These are phyloP conservation scores for Chrysaora quinquecirrha DNA, from an alignment of 30 jellyfish, hydroid and myxozoan genomes.

Conservation along the genomic window DNA sequence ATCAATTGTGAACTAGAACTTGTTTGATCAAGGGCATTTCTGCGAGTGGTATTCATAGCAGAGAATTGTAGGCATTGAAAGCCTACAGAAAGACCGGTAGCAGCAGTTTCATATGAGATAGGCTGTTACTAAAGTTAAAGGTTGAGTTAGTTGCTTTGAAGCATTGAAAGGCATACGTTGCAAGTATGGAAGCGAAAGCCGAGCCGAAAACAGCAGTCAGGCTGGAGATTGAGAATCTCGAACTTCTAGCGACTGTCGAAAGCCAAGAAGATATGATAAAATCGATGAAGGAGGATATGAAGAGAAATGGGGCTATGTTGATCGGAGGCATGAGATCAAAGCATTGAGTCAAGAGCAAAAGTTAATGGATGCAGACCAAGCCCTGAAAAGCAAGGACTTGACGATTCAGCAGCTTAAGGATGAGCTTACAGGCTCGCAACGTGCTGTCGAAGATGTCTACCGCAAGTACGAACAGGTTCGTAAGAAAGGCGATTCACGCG, in stretches of 20 bases:
- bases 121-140: not conserved
- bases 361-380: conserved; percentile 84
- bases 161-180: not conserved
- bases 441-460: conserved; percentile 81
- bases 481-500: conserved; percentile 77
- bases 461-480: conserved; percentile 92
- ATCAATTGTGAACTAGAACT: no score
- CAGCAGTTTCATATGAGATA: not conserved
- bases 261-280: conserved; percentile 89
- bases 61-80: no score
- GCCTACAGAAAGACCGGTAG: not conserved
- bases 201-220: conserved; percentile 72
- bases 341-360: conserved; percentile 88
- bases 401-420: conserved; percentile 87
- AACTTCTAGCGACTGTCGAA: conserved; percentile 93
- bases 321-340: conserved; percentile 70
- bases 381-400: conserved; percentile 77
- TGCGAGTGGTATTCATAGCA: no score
- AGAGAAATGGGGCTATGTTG: conserved; percentile 48
- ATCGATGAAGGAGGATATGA: conserved; percentile 83
- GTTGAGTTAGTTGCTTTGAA: not conserved
- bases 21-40: no score
- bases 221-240: conserved; percentile 88
- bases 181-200: conserved; percentile 39
- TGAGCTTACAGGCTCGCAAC: conserved; percentile 73